Base-by-base conservation (phyloP, 2,888 invertebrate genomes). In the Oscheius sp. region DNA sequence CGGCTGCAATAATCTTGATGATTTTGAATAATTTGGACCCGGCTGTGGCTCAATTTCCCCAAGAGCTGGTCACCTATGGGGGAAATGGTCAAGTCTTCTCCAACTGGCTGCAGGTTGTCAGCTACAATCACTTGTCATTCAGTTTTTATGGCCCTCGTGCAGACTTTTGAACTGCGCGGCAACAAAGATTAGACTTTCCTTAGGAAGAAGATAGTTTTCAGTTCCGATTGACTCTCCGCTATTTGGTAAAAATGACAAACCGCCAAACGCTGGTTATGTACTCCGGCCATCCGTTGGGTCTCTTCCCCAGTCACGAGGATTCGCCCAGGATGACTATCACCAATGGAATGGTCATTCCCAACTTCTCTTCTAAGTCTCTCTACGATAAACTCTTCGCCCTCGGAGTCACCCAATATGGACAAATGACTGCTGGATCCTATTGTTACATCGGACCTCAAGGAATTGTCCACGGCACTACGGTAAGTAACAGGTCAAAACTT, bases 371-470 rank as follows among this genome's bases (percentile, higher is more conserved):
- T 2, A 85, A 88, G 58, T 86, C 87, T 1, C 84, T 89, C 69
- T 91, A 91, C 78, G 90, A 91, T 78, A 88, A 89, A 73, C 86
- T 89, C 84, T 91, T 91, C 85, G 90, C 90, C 2, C 82, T 90
- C 20, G 91, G 91, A 31, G 90, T 90, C 1, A 89, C 90, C 0
- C 89, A 90, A 87, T 90, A 90, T 83, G 91, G 91, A 0, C 91
- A 91, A 83, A 91, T 91, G 91, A 91, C 91, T 4, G 91, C 91
- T 6, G 91, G 91, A 15, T 76, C 76, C 77, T 91, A 88, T 81
- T 90, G 90, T 76, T 91, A 91, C 85, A 91, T 91, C 75, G 91
- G 91, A 5, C 90, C 91, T 8, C 91, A 91, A 82, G 91, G 91
- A 20, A 91, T 91, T 71, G 91, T 91, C 12, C 91, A 91, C 81